Conservation (phyloP, 2,888 invertebrate species). For the Blera fallax region DNA sequence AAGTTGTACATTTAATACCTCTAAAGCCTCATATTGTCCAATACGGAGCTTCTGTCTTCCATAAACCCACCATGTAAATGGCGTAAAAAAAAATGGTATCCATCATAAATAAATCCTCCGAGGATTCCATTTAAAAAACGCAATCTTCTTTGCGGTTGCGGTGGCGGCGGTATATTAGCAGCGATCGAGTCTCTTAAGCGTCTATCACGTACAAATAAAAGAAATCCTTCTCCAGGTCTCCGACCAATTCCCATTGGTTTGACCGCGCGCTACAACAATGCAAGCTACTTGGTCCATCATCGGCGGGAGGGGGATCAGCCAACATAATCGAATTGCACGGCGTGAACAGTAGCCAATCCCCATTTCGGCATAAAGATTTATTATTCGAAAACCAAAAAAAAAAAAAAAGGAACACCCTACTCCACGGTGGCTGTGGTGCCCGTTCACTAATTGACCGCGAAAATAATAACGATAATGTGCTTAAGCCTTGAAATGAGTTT, state of each 20-base stretch:
- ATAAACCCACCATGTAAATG: neutral
- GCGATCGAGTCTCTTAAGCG: slow-evolving; percentile 47
- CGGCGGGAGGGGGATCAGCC: slow-evolving; percentile 23
- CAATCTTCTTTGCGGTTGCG: slow-evolving; percentile 57
- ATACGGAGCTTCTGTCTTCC: too few species aligned
- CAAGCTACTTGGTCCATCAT: slow-evolving; percentile 31
- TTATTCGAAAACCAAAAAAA: slow-evolving; percentile 46
- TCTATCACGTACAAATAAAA: slow-evolving; percentile 73
- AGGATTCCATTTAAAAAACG: slow-evolving; percentile 48
- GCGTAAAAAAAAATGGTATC: neutral
- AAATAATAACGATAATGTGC: slow-evolving; percentile 72
- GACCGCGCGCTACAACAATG: slow-evolving; percentile 45
- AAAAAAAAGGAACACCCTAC: slow-evolving; percentile 4
- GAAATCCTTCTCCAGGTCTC: slow-evolving; percentile 29
- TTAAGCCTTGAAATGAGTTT: slow-evolving; percentile 72
- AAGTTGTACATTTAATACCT: too few species aligned
- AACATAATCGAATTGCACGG: slow-evolving; percentile 58
- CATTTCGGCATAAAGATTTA: slow-evolving; percentile 66
- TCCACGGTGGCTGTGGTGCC: slow-evolving; percentile 3
- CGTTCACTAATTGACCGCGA: slow-evolving; percentile 71
- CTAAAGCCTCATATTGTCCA: too few species aligned
- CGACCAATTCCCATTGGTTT: slow-evolving; percentile 1
- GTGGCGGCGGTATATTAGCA: slow-evolving; percentile 54
- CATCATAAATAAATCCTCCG: slow-evolving; percentile 42
- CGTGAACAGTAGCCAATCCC: slow-evolving; percentile 69